Percentiles rank a stretch among this genome's conserved stretches.
Evolutionary conservation across 2,797 vertebrate genomes (phyloP).

Genomic region (Chiloscyllium punctatum): DNA sequence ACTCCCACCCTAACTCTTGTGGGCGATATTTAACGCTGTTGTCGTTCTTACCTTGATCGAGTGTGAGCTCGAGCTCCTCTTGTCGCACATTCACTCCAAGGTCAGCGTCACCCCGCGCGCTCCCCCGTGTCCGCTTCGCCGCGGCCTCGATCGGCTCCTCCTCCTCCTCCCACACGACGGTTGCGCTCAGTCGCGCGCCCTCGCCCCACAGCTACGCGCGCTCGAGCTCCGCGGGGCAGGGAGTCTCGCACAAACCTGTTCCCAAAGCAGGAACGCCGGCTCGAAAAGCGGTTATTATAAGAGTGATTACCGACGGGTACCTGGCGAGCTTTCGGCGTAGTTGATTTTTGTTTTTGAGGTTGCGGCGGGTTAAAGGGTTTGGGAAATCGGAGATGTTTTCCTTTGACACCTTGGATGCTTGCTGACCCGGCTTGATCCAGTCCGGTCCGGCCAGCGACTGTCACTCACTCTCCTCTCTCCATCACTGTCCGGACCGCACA

Average conservation of each 20-base stretch:
- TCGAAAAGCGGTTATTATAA: conserved; percentile 43
- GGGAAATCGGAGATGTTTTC: not conserved
- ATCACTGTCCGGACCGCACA: not conserved
- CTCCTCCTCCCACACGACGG: no score
- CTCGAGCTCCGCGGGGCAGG: not conserved
- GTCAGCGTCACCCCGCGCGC: conserved; percentile 45
- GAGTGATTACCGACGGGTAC: conserved; percentile 40
- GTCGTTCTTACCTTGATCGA: not conserved
- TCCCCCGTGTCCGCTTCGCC: not conserved
- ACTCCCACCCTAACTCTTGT: not conserved
- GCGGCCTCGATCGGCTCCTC: not conserved
- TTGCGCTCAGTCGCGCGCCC: not conserved
- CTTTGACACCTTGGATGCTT: not conserved
- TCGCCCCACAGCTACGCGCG: not conserved
- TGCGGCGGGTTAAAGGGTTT: no score
- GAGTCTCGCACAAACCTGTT: conserved; percentile 21
- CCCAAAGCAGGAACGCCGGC: conserved; percentile 42
- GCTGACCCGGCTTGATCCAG: no score
- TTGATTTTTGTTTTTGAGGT: not conserved
- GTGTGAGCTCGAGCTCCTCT: no score
- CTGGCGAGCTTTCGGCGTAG: not conserved
- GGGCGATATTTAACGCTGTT: not conserved
- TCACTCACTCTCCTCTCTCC: not conserved
- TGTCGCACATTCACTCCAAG: conserved; percentile 56
- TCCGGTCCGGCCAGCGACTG: not conserved